These are phyloP conservation scores for Eupsittula cactorum DNA, from an alignment of 2,113 vertebrate species.

Conservation along the genomic window DNA sequence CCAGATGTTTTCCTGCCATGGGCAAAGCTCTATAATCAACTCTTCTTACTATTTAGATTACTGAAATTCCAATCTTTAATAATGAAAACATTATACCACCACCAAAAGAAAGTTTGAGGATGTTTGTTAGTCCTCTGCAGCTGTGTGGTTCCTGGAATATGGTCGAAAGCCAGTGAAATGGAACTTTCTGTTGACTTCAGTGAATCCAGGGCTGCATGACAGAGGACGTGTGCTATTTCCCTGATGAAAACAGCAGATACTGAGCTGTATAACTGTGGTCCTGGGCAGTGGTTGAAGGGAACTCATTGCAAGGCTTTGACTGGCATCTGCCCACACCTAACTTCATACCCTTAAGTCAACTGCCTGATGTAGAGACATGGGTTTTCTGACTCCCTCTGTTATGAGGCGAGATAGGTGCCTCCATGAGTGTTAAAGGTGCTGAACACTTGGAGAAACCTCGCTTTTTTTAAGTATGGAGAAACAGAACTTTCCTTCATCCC, in stretches of 20 bases:
- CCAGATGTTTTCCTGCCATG: constrained; percentile 34
- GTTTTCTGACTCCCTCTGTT: neutral
- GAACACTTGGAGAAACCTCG: neutral
- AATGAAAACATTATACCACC: neutral
- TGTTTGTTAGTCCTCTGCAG: neutral
- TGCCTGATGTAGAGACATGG: neutral
- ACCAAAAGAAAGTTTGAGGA: neutral
- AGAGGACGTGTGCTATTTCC: neutral
- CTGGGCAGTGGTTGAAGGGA: neutral
- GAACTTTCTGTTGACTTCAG: neutral
- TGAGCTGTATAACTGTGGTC: neutral
- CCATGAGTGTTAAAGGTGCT: neutral
- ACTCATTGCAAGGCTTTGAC: neutral
- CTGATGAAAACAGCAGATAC: neutral
- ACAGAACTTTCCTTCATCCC: neutral
- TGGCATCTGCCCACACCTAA: neutral
- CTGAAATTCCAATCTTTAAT: neutral
- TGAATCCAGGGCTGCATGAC: neutral
- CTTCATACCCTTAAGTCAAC: neutral
- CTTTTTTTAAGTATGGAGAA: neutral
- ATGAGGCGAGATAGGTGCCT: neutral
- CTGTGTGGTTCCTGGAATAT: neutral
- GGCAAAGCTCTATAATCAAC: constrained; percentile 18
- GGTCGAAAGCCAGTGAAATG: neutral
- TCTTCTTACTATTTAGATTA: neutral